These are phyloP conservation scores for Gnatocerus cornutus DNA, from an alignment of 2,888 invertebrate genomes.

Conservation along the genomic window DNA sequence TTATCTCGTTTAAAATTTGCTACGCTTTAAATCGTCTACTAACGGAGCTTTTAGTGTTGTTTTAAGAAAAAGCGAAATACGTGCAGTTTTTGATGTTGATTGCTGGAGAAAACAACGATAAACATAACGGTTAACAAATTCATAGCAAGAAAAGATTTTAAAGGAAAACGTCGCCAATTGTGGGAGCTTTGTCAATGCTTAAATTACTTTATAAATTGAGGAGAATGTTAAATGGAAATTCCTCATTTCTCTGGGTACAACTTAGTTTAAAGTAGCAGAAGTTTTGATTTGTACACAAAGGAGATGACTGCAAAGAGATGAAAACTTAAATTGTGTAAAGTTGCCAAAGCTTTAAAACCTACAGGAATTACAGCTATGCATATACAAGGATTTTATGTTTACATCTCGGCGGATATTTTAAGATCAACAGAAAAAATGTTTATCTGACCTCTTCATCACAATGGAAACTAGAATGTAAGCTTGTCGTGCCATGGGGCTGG, in stretches of 20 bases:
- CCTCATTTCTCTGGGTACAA: background rate
- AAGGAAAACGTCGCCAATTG: background rate
- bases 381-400: background rate
- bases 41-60: too few species aligned
- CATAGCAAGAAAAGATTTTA: too few species aligned
- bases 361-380: background rate
- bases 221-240: constrained; percentile 1
- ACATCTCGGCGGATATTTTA: too few species aligned
- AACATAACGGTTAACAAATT: too few species aligned
- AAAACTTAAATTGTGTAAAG: background rate
- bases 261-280: background rate
- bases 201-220: background rate
- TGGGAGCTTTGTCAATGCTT: background rate
- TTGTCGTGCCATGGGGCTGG: too few species aligned
- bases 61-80: too few species aligned
- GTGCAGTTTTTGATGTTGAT: too few species aligned
- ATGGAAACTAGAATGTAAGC: too few species aligned
- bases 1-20: background rate
- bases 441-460: too few species aligned
- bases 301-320: background rate
- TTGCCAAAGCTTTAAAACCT: background rate
- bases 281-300: background rate
- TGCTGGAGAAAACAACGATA: too few species aligned
- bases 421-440: too few species aligned
- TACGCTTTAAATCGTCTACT: background rate